phyloP scores from a whole-genome alignment of 2,113 vertebrate genomes.

The Rhinopomastus cyanomelas region DNA sequence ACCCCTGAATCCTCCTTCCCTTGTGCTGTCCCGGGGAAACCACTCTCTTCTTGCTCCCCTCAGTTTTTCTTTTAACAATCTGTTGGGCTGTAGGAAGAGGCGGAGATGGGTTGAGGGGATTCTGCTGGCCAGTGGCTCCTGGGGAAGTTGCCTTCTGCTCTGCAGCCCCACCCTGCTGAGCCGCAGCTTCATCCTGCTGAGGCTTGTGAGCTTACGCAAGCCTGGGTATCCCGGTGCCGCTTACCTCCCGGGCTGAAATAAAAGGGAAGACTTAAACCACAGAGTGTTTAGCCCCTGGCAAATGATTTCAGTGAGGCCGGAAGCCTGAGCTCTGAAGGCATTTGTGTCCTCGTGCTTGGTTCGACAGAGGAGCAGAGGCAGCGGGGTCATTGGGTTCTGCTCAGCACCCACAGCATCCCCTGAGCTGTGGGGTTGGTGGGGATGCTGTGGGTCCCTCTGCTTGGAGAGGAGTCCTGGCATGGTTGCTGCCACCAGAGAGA shows the following conservation, averaged over 20 bases:
- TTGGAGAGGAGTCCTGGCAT: neutral
- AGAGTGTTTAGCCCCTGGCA: neutral
- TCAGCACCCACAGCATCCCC: neutral
- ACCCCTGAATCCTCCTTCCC: too few species aligned
- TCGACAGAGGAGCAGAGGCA: neutral
- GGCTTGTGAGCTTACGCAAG: neutral
- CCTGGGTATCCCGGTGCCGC: neutral
- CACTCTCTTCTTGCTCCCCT: too few species aligned
- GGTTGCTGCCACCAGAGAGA: neutral
- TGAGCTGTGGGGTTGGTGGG: accelerated
- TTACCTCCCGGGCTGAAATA: neutral
- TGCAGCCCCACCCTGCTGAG: neutral
- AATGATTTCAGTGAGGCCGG: neutral
- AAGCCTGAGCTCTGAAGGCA: neutral
- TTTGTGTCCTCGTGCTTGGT: accelerated
- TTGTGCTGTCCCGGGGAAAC: too few species aligned
- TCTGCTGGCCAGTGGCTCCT: neutral
- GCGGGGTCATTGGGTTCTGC: accelerated
- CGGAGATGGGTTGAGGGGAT: neutral
- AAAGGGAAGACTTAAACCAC: neutral
- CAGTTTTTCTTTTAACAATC: neutral
- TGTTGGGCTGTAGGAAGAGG: neutral
- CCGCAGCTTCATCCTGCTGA: accelerated
- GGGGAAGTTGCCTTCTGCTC: neutral
- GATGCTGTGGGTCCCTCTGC: neutral